Evolutionary conservation across 2,113 vertebrate species (phyloP).

Genomic region (Neotragus pygmaeus): DNA sequence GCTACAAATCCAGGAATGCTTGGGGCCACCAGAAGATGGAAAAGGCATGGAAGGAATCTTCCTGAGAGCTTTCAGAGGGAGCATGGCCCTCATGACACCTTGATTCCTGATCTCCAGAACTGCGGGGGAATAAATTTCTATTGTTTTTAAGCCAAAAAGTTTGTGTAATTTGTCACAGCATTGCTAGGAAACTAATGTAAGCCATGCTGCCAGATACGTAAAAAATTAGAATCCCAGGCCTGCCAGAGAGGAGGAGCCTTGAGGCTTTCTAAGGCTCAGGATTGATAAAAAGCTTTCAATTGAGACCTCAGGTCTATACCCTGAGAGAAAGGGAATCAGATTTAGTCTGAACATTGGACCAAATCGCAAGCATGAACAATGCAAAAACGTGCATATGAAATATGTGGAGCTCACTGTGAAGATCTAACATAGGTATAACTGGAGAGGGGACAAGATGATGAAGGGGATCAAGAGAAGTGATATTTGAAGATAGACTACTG

Average conservation of each 20-base stretch:
- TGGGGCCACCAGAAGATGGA: background rate
- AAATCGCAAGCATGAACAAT: background rate
- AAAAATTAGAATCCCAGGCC: background rate
- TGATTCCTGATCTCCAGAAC: background rate
- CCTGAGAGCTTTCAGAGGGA: background rate
- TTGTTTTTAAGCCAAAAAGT: background rate
- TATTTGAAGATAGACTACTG: background rate
- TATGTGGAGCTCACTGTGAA: too few species aligned
- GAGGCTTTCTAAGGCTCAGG: background rate
- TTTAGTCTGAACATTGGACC: background rate
- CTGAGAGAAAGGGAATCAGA: background rate
- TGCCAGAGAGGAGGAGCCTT: background rate
- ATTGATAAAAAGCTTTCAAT: background rate
- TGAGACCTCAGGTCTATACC: background rate
- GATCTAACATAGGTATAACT: background rate
- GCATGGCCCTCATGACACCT: background rate
- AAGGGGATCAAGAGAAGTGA: background rate
- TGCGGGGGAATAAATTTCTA: background rate
- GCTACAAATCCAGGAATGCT: background rate
- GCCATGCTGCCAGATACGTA: background rate
- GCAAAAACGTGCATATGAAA: rapidly evolving
- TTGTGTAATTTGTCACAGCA: background rate
- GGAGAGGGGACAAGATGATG: too few species aligned
- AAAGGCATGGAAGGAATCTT: too few species aligned
- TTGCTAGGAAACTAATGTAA: background rate